Conservation (phyloP, 2,888 invertebrate species). For the Unio delphinus region DNA sequence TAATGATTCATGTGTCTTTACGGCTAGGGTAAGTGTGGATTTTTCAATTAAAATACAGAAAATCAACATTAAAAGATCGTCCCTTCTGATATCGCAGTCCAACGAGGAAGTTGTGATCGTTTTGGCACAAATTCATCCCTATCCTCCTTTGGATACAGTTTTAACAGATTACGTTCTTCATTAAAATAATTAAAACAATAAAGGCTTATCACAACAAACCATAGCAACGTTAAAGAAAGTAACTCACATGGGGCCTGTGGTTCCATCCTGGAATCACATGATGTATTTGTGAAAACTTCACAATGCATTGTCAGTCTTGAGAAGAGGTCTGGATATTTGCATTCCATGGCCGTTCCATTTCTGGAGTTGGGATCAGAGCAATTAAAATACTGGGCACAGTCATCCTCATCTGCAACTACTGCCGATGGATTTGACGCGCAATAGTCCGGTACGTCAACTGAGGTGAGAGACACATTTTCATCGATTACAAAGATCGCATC, state of each 20-base stretch:
- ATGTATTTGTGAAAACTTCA: constrained; percentile 35
- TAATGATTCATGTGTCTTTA: too few species aligned
- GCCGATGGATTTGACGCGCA: constrained; percentile 31
- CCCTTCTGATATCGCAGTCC: too few species aligned
- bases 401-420: constrained; percentile 25
- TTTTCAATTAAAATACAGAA: too few species aligned
- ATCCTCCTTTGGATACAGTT: too few species aligned
- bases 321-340: constrained; percentile 50
- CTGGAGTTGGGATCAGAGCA: constrained; percentile 16
- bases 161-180: too few species aligned
- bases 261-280: constrained; percentile 39
- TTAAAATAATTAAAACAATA: neutral
- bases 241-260: constrained; percentile 49
- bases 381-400: constrained; percentile 37
- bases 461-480: neutral
- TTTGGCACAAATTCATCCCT: too few species aligned
- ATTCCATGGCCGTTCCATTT: constrained; percentile 30
- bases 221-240: too few species aligned
- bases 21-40: too few species aligned
- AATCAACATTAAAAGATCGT: too few species aligned
- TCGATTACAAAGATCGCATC: too few species aligned
- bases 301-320: constrained; percentile 33
- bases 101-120: too few species aligned
- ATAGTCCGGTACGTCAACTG: constrained; percentile 34
- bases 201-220: too few species aligned